A percentile compares a stretch with the other conserved stretches of the same genome.
Evolutionary conservation across 2,888 invertebrate species (phyloP).

Genomic region (Onchidella celtica): DNA sequence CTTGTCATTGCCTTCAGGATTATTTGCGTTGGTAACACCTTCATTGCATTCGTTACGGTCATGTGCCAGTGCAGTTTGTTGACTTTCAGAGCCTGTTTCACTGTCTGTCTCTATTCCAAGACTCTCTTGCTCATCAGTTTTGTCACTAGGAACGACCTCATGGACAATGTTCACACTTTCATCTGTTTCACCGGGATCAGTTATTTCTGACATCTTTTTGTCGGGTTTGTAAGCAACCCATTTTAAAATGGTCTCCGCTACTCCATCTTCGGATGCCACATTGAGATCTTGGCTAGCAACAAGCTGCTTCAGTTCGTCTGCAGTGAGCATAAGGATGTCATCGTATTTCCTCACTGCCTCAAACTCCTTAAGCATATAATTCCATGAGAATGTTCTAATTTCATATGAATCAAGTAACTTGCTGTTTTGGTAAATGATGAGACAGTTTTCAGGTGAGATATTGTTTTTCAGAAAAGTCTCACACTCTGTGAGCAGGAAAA

Average conservation of each 20-base stretch:
- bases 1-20: too few species aligned
- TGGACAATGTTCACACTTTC: too few species aligned
- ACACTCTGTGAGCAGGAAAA: not conserved
- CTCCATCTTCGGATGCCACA: not conserved
- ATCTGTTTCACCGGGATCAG: too few species aligned
- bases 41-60: too few species aligned
- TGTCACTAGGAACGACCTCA: too few species aligned
- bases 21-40: too few species aligned
- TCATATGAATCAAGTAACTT: slow-evolving; percentile 13
- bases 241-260: not conserved
- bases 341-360: not conserved
- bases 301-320: not conserved
- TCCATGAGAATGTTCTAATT: not conserved
- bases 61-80: too few species aligned
- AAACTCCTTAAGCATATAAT: not conserved
- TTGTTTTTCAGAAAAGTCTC: not conserved
- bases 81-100: too few species aligned
- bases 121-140: too few species aligned
- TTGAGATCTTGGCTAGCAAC: not conserved
- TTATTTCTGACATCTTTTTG: not conserved
- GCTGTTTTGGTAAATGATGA: not conserved
- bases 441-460: not conserved
- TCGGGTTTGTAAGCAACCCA: not conserved
- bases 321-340: not conserved
- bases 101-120: too few species aligned